A percentile compares a stretch with the other conserved stretches of the same genome.
Conservation (phyloP, 2,113 vertebrate species). For the Scomber japonicus region DNA sequence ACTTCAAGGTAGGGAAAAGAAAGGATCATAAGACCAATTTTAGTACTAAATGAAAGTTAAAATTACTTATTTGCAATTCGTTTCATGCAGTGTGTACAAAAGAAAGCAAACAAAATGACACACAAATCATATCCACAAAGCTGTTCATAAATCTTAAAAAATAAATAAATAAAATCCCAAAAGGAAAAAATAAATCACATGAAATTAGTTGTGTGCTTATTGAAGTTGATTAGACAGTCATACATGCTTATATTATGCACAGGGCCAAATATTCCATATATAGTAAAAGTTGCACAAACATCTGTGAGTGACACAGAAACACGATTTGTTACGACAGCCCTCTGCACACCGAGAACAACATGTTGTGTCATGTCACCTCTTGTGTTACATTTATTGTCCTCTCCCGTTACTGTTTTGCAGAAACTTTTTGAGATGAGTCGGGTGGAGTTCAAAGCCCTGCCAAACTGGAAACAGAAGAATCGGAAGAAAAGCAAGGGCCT, state of each 20-base stretch:
- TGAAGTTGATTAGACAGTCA: too few species aligned
- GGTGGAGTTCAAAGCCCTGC: constrained; percentile 84
- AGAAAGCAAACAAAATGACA: background rate
- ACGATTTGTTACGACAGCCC: too few species aligned
- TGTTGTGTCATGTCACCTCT: background rate
- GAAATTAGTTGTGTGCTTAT: too few species aligned
- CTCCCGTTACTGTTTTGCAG: constrained; percentile 64
- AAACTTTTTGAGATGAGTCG: constrained; percentile 82
- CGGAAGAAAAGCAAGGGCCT: constrained; percentile 87
- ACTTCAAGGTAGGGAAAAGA: constrained; percentile 83
- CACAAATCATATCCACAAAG: background rate
- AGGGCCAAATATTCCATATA: background rate
- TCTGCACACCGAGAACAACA: background rate
- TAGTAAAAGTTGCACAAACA: too few species aligned
- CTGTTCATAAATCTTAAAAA: background rate
- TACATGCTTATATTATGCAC: background rate
- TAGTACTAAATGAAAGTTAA: too few species aligned
- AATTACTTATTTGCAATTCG: too few species aligned
- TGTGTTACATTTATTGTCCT: background rate
- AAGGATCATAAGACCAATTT: too few species aligned
- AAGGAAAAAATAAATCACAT: too few species aligned
- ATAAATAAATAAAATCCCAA: background rate
- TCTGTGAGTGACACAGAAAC: too few species aligned
- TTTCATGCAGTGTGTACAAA: too few species aligned
- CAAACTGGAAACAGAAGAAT: constrained; percentile 88